Evolutionary conservation across 2,888 invertebrate genomes (phyloP).

Genomic region (Trichacis sp.): DNA sequence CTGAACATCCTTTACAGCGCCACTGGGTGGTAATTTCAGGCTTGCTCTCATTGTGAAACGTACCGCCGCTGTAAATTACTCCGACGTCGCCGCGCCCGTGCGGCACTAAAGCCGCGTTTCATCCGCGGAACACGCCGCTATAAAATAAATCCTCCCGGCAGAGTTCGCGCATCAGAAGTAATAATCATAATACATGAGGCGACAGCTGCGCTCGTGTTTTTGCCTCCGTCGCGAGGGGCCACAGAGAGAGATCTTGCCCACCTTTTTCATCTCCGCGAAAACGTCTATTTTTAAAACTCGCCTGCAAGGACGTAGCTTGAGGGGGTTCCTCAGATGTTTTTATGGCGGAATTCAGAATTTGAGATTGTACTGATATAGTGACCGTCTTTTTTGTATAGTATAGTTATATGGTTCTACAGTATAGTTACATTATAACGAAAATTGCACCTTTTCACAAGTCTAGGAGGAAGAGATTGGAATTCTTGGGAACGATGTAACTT

Average conservation of each 20-base stretch:
- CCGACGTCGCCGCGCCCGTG: conserved; percentile 38
- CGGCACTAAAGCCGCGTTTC: conserved; percentile 45
- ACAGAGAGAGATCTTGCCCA: neutral
- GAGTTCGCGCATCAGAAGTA: conserved; percentile 35
- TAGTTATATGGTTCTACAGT: no score
- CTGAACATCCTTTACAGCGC: conserved; percentile 62
- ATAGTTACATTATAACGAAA: no score
- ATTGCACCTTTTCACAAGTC: no score
- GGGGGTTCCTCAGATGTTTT: no score
- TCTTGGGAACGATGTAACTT: no score
- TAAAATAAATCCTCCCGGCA: conserved; percentile 36
- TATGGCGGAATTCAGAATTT: no score
- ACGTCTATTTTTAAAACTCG: neutral
- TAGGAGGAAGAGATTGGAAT: no score
- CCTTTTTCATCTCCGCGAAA: conserved; percentile 1
- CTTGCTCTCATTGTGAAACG: conserved; percentile 62
- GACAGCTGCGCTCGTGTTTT: conserved; percentile 37
- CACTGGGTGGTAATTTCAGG: conserved; percentile 64
- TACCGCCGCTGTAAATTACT: conserved; percentile 45
- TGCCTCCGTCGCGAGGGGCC: conserved; percentile 1
- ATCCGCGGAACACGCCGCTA: conserved; percentile 41
- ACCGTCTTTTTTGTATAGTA: no score
- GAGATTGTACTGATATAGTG: no score
- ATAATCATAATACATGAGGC: conserved; percentile 38
- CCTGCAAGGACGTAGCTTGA: no score